Evolutionary conservation across 1,140 invertebrate genomes (phyloP), one percentile per base, ranked within the genome.

Genomic region (Drosophila truncata): DNA sequence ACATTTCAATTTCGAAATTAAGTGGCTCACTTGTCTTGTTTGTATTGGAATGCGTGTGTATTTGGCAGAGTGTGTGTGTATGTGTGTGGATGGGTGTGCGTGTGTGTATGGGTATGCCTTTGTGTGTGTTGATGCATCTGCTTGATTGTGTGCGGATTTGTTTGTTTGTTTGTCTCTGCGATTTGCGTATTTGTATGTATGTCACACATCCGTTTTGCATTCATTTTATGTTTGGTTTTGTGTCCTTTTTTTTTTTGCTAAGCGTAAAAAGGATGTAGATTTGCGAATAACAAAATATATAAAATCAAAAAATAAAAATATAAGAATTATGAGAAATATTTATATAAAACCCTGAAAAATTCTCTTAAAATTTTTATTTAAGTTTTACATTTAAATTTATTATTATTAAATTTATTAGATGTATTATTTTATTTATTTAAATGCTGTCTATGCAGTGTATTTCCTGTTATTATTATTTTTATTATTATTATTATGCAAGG

Each of bases 1-100:
- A 78, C 65, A 84, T 88, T 88, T 90, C 85, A 88, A 88, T 90
- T 90, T 88, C 69, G 84, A 87, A 87, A 87, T 87, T 84, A 87
- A 87, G 84, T 87, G 84, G 84, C 85, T 88, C 84, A 84, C 67
- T 87, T 82, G 69, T 63, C 69, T 65, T 78, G 73, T 82, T 80
- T 80, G 79, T 64, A 46, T 78, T 72, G 70, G 65, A 50, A 59
- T 63, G 65, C 44, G 35, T 78, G 37, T 82, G 44, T 41, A 14
- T 59, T 18, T 42, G n/a, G 47, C 25, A 20, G 29, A 11, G 31
- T 31, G 39, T 58, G 44, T 49, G 61, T 50, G 29, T 76, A 27
- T 44, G 25, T 13, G 11, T 63, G 29, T 11, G 39, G 25, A 33
- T 58, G 41, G 35, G 61, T 50, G 29, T 76, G 46, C 39, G 31